These are phyloP conservation scores for Calameuta idolon DNA, from an alignment of 2,888 invertebrate genomes.

Conservation along the genomic window DNA sequence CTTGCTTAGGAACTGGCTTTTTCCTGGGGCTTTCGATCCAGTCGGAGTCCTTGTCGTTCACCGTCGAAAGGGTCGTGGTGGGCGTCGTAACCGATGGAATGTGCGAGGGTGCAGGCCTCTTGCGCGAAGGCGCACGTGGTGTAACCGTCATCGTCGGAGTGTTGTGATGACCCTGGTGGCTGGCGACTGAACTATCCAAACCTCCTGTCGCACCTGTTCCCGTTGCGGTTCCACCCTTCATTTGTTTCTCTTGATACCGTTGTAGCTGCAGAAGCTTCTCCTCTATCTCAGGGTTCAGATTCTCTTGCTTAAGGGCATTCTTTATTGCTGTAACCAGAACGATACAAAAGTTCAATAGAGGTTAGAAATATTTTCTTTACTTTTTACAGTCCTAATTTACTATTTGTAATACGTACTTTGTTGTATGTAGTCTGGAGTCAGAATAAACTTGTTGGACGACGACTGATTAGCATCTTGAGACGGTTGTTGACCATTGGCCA, in stretches of 20 bases:
- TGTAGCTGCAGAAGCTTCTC: conserved; percentile 91
- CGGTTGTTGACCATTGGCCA: conserved; percentile 63
- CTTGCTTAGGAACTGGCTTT: conserved; percentile 51
- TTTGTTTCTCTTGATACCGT: conserved; percentile 84
- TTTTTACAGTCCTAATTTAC: neutral
- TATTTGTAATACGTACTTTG: conserved; percentile 79
- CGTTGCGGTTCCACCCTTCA: conserved; percentile 69
- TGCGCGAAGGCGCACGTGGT: conserved; percentile 70
- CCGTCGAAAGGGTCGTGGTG: conserved; percentile 32
- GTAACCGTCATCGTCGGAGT: conserved; percentile 41
- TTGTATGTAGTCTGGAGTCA: conserved; percentile 93
- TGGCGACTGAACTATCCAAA: conserved; percentile 54
- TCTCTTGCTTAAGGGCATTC: conserved; percentile 91
- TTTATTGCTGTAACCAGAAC: conserved; percentile 80
- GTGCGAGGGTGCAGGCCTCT: conserved; percentile 71
- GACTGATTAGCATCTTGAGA: conserved; percentile 57
- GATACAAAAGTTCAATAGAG: conserved; percentile 18
- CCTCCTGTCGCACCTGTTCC: conserved; percentile 39
- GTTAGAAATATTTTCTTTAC: neutral
- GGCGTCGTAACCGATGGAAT: conserved; percentile 17
- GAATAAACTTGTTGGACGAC: conserved; percentile 77
- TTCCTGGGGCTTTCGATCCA: conserved; percentile 57
- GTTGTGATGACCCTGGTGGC: conserved; percentile 52
- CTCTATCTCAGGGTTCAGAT: conserved; percentile 91
- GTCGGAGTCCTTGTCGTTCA: conserved; percentile 46